Percentiles rank a stretch among this genome's conserved stretches.
Conservation (phyloP, 2,113 vertebrate genomes). For the Leiothrix lutea region DNA sequence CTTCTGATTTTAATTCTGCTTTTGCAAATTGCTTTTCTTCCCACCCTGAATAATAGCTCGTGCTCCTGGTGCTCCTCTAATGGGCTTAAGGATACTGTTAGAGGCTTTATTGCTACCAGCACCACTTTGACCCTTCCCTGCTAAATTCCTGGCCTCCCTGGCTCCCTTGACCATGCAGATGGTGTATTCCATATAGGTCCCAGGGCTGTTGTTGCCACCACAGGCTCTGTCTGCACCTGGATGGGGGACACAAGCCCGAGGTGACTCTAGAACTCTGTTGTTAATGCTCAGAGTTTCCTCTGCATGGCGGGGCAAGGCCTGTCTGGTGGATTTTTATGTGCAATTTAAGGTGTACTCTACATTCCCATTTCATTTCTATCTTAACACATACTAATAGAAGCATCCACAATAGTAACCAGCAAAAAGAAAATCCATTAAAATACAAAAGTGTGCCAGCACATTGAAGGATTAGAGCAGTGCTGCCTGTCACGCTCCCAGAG, state of each 20-base stretch:
- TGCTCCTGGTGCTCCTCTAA: neutral
- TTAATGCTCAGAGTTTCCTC: neutral
- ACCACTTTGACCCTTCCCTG: neutral
- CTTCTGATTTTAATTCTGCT: constrained; percentile 26
- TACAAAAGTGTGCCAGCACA: neutral
- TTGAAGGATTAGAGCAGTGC: neutral
- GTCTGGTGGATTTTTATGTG: neutral
- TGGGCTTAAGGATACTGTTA: neutral
- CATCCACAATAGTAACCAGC: constrained; percentile 20
- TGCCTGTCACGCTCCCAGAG: accelerated
- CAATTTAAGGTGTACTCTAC: constrained; percentile 16
- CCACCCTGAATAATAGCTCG: neutral
- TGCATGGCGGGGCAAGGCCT: neutral
- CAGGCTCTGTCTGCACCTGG: neutral
- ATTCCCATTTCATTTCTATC: constrained; percentile 30
- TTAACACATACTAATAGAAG: constrained; percentile 15
- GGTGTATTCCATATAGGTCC: neutral
- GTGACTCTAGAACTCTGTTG: neutral
- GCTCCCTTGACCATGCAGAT: neutral
- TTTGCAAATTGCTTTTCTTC: neutral
- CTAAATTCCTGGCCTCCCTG: constrained; percentile 20
- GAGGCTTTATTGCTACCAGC: neutral
- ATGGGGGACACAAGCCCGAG: neutral
- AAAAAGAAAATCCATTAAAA: constrained; percentile 18
- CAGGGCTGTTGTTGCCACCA: neutral